Base-by-base conservation (phyloP, 2,888 invertebrate species). In the Emmelina monodactyla region DNA sequence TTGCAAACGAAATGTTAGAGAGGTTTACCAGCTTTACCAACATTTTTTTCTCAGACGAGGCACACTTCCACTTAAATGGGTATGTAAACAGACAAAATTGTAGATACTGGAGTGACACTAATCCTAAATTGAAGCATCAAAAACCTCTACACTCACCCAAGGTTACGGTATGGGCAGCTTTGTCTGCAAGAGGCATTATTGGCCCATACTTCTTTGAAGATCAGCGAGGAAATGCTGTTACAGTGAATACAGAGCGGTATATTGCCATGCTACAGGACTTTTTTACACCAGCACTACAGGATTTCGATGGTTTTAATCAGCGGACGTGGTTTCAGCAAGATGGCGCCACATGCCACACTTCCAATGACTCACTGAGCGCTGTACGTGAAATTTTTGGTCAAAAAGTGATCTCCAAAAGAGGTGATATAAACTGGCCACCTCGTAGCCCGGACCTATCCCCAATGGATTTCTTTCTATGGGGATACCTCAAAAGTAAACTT, bases 361-460 rank as follows among this genome's bases (percentile, higher is more conserved):
- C 35, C 30, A 33, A 36, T 32, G 34, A 32, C 13, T 33, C 19
- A 3, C 11, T 29, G 14, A 15, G 9, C 2, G 12, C 16, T 4
- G 16, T 34, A 32, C 31, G 31, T 4, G 29, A 33, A 19, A 33
- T 33, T 22, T 37, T 37, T 22, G 32, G 35, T 9, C 35, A 28
- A 30, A 43, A 42, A 42, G 30, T 44, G 16, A 44, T 43, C 19
- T 43, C 41, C 16, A 37, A 35, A 35, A 40, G 39, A 40, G 42
- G 41, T 29, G 35, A 43, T 40, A 41, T 45, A 33, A 39, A 40
- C 38, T 46, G 44, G 43, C 44, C 44, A 16, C 41, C 45, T 15
- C 40, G 44, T 6, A 41, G 41, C 16, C 47, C 44, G 4, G 40
- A 48, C 37, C 35, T 45, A n/a, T 37, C 43, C 16, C 44, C 45